These are phyloP conservation scores for Puntigrus tetrazona DNA, from an alignment of 2,113 vertebrate genomes.

Conservation along the genomic window DNA sequence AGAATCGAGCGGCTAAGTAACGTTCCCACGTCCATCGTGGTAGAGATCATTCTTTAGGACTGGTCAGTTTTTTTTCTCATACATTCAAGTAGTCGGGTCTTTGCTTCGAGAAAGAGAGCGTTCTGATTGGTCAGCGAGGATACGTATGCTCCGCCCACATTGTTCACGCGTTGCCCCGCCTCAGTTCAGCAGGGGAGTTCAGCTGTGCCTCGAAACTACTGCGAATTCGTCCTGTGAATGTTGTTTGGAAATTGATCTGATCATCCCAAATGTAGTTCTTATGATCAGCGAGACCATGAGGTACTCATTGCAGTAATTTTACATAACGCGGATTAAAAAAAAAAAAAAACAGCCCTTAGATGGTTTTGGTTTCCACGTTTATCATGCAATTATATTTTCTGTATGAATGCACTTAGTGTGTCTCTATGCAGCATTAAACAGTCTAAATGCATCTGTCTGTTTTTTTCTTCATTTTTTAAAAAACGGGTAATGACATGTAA, in stretches of 20 bases:
- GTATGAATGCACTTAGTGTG: background rate
- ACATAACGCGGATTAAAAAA: too few relatives aligned
- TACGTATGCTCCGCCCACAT: conserved; percentile 47
- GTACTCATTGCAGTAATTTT: background rate
- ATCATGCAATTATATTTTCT: background rate
- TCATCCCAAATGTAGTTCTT: background rate
- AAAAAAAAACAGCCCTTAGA: background rate
- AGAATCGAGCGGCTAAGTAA: conserved; percentile 35
- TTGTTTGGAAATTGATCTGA: background rate
- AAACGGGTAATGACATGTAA: background rate
- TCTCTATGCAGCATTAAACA: background rate
- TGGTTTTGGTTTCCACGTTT: background rate
- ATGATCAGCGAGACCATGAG: background rate
- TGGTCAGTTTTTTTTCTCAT: conserved; percentile 45
- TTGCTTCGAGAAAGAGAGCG: background rate
- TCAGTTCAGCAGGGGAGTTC: background rate
- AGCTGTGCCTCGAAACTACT: background rate
- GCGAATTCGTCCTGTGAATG: background rate
- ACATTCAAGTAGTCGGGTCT: conserved; percentile 19
- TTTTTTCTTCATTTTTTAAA: too few relatives aligned
- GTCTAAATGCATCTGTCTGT: background rate
- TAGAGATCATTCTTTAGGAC: conserved; percentile 41
- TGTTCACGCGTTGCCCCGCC: background rate
- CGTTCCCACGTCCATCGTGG: conserved; percentile 48
- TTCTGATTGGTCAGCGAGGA: conserved; percentile 47